A percentile compares a stretch with the other conserved stretches of the same genome.
These are phyloP conservation scores for Nineta flava DNA, from an alignment of 2,888 invertebrate species.

Conservation along the genomic window DNA sequence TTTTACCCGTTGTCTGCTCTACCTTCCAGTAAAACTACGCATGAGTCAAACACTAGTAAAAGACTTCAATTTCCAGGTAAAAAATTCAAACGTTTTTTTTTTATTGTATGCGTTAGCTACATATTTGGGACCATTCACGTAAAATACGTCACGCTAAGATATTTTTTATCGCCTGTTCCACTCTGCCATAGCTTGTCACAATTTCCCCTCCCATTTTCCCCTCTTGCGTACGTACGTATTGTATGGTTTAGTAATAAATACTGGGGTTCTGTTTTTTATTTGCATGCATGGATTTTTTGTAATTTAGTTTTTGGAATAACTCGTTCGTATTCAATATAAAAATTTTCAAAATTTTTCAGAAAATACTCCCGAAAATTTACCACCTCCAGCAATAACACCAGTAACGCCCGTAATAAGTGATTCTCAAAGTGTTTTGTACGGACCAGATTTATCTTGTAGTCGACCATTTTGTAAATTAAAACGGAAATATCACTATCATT, in stretches of 20 bases:
- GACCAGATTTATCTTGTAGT: conserved; percentile 50
- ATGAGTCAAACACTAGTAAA: conserved; percentile 5
- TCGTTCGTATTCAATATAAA: neutral
- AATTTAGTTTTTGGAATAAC: neutral
- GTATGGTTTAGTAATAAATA: no score
- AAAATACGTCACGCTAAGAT: neutral
- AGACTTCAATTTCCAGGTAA: conserved; percentile 2
- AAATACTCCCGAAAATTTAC: neutral
- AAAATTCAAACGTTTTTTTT: no score
- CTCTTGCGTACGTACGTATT: no score
- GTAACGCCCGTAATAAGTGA: neutral
- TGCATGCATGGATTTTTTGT: neutral
- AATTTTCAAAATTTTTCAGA: neutral
- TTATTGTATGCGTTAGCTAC: no score
- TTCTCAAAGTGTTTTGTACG: conserved; percentile 36
- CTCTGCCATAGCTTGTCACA: no score
- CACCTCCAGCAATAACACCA: no score
- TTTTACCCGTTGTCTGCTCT: conserved; percentile 67
- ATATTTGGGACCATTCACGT: no score
- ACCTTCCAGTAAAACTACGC: conserved; percentile 21
- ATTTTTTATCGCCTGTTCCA: no score
- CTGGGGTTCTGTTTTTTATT: no score
- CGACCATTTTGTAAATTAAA: conserved; percentile 68
- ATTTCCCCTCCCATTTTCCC: no score
- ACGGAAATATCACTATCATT: conserved; percentile 62